Conservation (phyloP, 2,888 invertebrate genomes). For the Copidosoma aretas region DNA sequence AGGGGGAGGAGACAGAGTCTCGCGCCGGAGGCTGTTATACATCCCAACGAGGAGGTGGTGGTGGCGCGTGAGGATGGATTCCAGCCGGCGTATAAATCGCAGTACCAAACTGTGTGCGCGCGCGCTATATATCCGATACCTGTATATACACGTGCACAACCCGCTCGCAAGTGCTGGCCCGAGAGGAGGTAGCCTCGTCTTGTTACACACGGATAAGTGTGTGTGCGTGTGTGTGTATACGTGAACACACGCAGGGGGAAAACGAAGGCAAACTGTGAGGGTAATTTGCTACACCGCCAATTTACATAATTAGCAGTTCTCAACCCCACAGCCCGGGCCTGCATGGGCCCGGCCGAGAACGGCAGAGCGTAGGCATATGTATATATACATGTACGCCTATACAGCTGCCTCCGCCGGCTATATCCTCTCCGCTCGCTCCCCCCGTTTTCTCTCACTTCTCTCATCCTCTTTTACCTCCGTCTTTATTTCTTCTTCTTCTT, state of each 20-base stretch:
- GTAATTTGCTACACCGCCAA: slow-evolving; percentile 64
- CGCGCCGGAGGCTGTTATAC: background rate
- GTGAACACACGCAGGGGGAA: background rate
- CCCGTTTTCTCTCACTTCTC: slow-evolving; percentile 28
- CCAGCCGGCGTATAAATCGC: background rate
- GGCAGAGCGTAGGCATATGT: too few species aligned
- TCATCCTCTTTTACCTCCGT: slow-evolving; percentile 23
- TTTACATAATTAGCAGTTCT: slow-evolving; percentile 64
- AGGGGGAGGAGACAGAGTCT: background rate
- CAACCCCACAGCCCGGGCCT: slow-evolving; percentile 39
- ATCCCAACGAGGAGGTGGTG: slow-evolving; percentile 8
- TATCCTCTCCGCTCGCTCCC: too few species aligned
- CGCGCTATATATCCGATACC: background rate
- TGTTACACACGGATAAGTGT: background rate
- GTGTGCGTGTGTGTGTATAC: background rate
- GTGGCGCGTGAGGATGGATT: slow-evolving; percentile 14
- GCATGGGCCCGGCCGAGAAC: too few species aligned
- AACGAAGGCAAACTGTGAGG: slow-evolving; percentile 63
- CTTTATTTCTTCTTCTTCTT: slow-evolving; percentile 34
- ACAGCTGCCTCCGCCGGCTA: too few species aligned
- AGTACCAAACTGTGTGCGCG: too few species aligned
- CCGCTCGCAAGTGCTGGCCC: background rate
- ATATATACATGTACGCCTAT: too few species aligned
- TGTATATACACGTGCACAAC: too few species aligned
- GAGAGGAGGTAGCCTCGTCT: slow-evolving; percentile 8